A percentile compares a stretch with the other conserved stretches of the same genome.
Evolutionary conservation across 2,888 invertebrate genomes (phyloP).

Genomic region (Ennomos fuscantarius): DNA sequence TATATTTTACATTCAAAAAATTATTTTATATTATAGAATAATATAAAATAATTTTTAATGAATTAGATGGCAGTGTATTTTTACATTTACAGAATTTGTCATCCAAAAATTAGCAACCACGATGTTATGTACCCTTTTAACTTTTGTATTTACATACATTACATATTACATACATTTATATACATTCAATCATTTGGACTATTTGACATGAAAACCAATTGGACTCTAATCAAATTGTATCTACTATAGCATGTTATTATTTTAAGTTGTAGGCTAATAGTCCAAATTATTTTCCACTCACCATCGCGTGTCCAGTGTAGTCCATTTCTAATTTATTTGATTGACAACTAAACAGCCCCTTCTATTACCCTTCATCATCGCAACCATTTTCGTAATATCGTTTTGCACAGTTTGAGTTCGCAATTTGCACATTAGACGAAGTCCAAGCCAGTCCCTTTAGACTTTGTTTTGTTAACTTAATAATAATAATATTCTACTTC

Average conservation of each 20-base stretch:
- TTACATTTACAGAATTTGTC: too few relatives aligned
- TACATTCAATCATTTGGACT: too few relatives aligned
- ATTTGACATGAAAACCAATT: too few relatives aligned
- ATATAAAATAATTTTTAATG: too few relatives aligned
- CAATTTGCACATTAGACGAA: background rate
- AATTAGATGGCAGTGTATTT: background rate
- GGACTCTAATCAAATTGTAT: too few relatives aligned
- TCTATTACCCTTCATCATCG: slow-evolving; percentile 16
- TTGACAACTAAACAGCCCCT: slow-evolving; percentile 43
- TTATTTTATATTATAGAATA: too few relatives aligned
- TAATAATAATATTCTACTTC: background rate
- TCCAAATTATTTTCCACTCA: slow-evolving; percentile 21
- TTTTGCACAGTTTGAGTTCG: slow-evolving; percentile 10
- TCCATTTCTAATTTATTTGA: slow-evolving; percentile 38
- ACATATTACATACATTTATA: too few relatives aligned
- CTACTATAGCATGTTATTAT: slow-evolving; percentile 2
- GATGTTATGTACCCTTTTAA: too few relatives aligned
- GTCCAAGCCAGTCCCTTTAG: background rate
- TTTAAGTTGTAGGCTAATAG: slow-evolving; percentile 4
- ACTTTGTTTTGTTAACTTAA: too few relatives aligned
- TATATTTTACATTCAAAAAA: too few relatives aligned
- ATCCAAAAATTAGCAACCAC: too few relatives aligned
- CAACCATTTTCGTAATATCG: slow-evolving; percentile 14
- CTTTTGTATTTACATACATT: too few relatives aligned
- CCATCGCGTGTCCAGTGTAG: slow-evolving; percentile 22